Conservation (phyloP, 2,113 vertebrate genomes). For the Chlamydotis undulata region DNA sequence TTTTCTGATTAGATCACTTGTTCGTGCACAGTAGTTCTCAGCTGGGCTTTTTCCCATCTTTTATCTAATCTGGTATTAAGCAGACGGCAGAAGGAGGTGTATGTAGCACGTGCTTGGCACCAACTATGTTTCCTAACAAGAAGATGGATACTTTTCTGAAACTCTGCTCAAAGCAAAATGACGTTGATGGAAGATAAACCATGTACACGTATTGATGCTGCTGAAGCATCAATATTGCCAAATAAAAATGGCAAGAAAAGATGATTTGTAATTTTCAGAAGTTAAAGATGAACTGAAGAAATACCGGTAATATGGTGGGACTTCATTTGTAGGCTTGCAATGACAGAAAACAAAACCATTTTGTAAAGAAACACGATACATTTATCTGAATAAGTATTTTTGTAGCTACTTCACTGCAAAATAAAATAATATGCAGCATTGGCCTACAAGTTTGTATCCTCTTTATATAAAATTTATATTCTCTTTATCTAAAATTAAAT, state of each 20-base stretch:
- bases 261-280: background rate
- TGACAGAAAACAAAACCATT: background rate
- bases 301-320: background rate
- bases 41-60: background rate
- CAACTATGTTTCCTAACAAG: background rate
- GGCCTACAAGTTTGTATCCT: background rate
- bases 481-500: constrained; percentile 48
- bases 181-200: background rate
- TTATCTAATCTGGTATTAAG: background rate
- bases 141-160: background rate
- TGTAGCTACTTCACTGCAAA: background rate
- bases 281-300: background rate
- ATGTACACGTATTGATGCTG: background rate
- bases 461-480: constrained; percentile 14
- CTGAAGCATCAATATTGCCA: background rate
- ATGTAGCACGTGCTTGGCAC: background rate
- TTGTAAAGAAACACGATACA: background rate
- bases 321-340: background rate
- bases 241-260: background rate
- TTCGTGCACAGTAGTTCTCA: background rate
- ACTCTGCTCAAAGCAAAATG: background rate
- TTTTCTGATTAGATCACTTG: background rate
- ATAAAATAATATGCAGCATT: background rate
- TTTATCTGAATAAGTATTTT: background rate
- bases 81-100: background rate